Evolutionary conservation across 2,888 invertebrate species (phyloP).

Genomic region (Drosophila algonquin): DNA sequence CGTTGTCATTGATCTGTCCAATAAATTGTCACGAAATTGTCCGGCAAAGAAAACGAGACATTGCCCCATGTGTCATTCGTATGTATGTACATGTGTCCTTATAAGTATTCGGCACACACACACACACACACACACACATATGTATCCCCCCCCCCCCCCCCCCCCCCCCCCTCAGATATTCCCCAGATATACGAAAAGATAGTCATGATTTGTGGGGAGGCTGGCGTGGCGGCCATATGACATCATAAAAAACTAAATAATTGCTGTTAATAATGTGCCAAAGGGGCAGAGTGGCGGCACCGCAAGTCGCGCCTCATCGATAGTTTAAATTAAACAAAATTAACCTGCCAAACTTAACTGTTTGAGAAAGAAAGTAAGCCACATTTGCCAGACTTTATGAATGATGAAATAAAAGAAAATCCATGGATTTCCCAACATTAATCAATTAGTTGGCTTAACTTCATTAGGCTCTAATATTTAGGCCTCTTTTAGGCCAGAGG

Average conservation of each 20-base stretch:
- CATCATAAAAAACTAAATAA: constrained; percentile 62
- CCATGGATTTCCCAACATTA: neutral
- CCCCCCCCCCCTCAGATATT: neutral
- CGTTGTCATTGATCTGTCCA: constrained; percentile 69
- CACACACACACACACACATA: constrained; percentile 23
- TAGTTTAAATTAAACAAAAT: constrained; percentile 58
- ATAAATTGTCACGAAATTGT: constrained; percentile 76
- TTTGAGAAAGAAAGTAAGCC: neutral
- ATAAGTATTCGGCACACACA: constrained; percentile 21
- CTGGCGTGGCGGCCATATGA: constrained; percentile 44
- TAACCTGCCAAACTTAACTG: neutral
- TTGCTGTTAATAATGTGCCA: constrained; percentile 62
- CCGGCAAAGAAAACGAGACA: constrained; percentile 19
- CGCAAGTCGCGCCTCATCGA: constrained; percentile 18
- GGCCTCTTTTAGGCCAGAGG: constrained; percentile 26
- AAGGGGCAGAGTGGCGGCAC: constrained; percentile 44
- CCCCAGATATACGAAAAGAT: constrained; percentile 5
- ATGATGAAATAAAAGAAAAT: neutral
- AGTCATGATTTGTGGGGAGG: constrained; percentile 6
- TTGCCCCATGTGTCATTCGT: constrained; percentile 54
- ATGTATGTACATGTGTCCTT: constrained; percentile 25
- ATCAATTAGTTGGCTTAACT: constrained; percentile 26
- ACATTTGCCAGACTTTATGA: neutral
- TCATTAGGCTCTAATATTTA: neutral
- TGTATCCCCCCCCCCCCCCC: no score